A percentile compares a stretch with the other conserved stretches of the same genome.
phyloP scores from a whole-genome alignment of 2,113 vertebrate species.

The Microtus richardsoni region DNA sequence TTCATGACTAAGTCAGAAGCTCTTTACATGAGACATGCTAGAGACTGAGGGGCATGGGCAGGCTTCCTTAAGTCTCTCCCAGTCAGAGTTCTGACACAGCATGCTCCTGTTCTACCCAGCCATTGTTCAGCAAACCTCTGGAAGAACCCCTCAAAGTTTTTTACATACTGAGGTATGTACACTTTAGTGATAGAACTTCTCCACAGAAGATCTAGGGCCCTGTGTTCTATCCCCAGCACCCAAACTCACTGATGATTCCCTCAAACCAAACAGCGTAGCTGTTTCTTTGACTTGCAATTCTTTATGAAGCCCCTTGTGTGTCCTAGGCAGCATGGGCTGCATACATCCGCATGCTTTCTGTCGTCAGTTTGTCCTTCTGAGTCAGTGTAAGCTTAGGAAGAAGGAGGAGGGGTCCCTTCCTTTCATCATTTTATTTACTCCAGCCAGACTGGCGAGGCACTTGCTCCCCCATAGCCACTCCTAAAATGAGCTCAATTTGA shows the following conservation, averaged over 20 bases:
- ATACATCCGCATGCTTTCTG: neutral
- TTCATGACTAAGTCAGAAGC: neutral
- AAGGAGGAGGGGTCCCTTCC: neutral
- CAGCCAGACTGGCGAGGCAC: constrained; percentile 27
- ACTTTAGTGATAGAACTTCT: neutral
- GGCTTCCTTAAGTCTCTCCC: neutral
- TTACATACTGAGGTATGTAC: too few relatives aligned
- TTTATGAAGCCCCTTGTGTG: neutral
- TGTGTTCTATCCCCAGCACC: neutral
- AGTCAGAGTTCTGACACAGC: neutral
- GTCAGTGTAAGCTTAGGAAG: neutral
- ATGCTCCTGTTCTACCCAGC: neutral
- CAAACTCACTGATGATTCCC: neutral
- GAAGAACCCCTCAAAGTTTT: neutral
- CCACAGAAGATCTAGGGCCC: neutral
- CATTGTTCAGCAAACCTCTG: neutral
- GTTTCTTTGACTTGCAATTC: neutral
- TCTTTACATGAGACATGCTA: neutral
- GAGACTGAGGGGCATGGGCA: neutral
- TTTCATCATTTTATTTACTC: constrained; percentile 13
- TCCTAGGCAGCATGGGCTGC: neutral
- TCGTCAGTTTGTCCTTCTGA: neutral
- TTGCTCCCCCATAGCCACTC: neutral
- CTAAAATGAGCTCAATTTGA: constrained; percentile 17
- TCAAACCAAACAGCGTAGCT: too few relatives aligned